A percentile compares a stretch with the other conserved stretches of the same genome.
Evolutionary conservation across 2,113 vertebrate species (phyloP).

Genomic region (Dascyllus trimaculatus): DNA sequence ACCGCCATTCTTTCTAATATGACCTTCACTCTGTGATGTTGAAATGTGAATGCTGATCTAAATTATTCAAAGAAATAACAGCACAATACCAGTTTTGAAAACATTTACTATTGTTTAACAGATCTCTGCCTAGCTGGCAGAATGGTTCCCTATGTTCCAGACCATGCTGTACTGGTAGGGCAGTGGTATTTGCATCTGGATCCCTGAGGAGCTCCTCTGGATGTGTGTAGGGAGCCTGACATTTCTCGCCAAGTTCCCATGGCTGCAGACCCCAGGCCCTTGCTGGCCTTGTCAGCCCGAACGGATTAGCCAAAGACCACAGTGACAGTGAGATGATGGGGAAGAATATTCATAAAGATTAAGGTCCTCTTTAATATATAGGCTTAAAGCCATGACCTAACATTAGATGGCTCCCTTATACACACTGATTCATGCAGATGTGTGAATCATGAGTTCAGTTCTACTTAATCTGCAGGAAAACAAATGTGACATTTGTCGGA

Average conservation of each 20-base stretch:
- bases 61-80: background rate
- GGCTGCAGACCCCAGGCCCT: constrained; percentile 65
- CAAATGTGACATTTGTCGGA: constrained; percentile 12
- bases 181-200: constrained; percentile 73
- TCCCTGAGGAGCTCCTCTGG: constrained; percentile 68
- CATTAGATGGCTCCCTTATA: constrained; percentile 22
- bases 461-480: constrained; percentile 30
- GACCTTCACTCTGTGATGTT: background rate
- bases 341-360: constrained; percentile 48
- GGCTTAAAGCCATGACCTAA: constrained; percentile 34
- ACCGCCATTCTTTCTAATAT: background rate
- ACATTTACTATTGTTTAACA: constrained; percentile 12
- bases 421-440: constrained; percentile 11
- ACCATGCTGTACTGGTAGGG: constrained; percentile 62
- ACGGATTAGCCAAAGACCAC: constrained; percentile 63
- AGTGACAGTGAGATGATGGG: constrained; percentile 46
- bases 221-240: constrained; percentile 75
- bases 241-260: constrained; percentile 70
- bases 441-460: constrained; percentile 22
- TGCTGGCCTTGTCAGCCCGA: constrained; percentile 70
- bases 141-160: constrained; percentile 57
- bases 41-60: background rate
- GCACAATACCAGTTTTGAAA: background rate
- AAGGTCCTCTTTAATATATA: constrained; percentile 33
- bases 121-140: constrained; percentile 35